Percentiles rank a stretch among this genome's conserved stretches.
Evolutionary conservation across 2,113 vertebrate genomes (phyloP).

Genomic region (Sciurus niger): DNA sequence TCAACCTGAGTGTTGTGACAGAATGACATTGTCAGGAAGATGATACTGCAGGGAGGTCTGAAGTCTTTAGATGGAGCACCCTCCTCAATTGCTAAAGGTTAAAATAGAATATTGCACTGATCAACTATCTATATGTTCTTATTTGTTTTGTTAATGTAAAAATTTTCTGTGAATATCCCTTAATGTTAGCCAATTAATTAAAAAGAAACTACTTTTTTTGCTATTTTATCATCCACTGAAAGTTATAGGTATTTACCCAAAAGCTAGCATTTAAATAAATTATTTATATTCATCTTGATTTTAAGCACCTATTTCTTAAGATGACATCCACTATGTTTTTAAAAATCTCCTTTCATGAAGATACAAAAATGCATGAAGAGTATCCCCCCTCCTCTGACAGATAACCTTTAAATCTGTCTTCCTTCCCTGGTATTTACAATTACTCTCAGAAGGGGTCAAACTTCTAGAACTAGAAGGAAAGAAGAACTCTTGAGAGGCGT

Average conservation of each 20-base stretch:
- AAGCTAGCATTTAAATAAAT: constrained; percentile 78
- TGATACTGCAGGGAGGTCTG: neutral
- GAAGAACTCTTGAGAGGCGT: constrained; percentile 43
- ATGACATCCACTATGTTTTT: constrained; percentile 71
- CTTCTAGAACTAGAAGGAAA: constrained; percentile 63
- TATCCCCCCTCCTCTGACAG: constrained; percentile 30
- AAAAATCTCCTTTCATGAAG: constrained; percentile 59
- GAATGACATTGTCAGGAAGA: neutral
- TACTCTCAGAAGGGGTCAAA: constrained; percentile 60
- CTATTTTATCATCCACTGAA: constrained; percentile 45
- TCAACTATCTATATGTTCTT: neutral
- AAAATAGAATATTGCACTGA: neutral
- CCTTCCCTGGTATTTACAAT: constrained; percentile 77
- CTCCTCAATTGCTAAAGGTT: neutral
- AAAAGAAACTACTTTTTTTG: neutral
- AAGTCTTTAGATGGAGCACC: neutral
- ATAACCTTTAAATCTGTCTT: constrained; percentile 83
- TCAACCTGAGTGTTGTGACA: neutral
- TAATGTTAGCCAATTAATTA: constrained; percentile 39
- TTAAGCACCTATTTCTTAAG: constrained; percentile 73
- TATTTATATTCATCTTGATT: constrained; percentile 78
- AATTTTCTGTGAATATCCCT: neutral
- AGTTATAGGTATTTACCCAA: constrained; percentile 70
- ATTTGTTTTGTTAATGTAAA: neutral
- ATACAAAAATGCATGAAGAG: constrained; percentile 24